A percentile compares a stretch with the other conserved stretches of the same genome.
phyloP scores from a whole-genome alignment of 1,140 invertebrate species.

The Phymastichus coffea region DNA sequence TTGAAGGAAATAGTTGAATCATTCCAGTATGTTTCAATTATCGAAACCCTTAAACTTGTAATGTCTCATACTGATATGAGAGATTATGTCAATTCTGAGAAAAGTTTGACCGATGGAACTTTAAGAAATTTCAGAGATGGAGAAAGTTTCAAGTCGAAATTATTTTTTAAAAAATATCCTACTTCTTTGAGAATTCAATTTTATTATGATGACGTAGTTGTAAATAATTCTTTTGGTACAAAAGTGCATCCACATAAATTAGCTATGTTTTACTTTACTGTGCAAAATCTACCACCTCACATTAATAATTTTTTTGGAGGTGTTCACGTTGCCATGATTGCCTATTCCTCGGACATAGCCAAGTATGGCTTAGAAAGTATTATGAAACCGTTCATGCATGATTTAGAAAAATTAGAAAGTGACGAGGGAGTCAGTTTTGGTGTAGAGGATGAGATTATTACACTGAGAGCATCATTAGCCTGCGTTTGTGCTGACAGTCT shows the following conservation, averaged over 20 bases:
- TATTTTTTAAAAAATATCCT: slow-evolving; percentile 15
- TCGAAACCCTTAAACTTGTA: neutral
- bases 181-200: neutral
- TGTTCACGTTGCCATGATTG: neutral
- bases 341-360: slow-evolving; percentile 5
- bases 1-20: neutral
- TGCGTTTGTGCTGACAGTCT: slow-evolving; percentile 2
- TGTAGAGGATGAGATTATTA: neutral
- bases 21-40: neutral
- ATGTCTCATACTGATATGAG: neutral
- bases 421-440: neutral
- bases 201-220: slow-evolving; percentile 18
- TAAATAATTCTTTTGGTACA: slow-evolving; percentile 17
- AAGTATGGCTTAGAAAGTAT: slow-evolving; percentile 18
- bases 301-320: slow-evolving; percentile 2
- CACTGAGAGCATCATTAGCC: slow-evolving; percentile 1
- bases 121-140: slow-evolving; percentile 5
- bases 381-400: slow-evolving; percentile 5
- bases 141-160: neutral
- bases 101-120: neutral
- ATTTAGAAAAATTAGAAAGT: slow-evolving; percentile 15
- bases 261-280: slow-evolving; percentile 5
- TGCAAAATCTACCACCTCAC: slow-evolving; percentile 13
- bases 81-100: neutral
- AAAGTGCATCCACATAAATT: slow-evolving; percentile 17